Evolutionary conservation across 2,113 vertebrate genomes (phyloP).

Genomic region (Arenaria interpres): DNA sequence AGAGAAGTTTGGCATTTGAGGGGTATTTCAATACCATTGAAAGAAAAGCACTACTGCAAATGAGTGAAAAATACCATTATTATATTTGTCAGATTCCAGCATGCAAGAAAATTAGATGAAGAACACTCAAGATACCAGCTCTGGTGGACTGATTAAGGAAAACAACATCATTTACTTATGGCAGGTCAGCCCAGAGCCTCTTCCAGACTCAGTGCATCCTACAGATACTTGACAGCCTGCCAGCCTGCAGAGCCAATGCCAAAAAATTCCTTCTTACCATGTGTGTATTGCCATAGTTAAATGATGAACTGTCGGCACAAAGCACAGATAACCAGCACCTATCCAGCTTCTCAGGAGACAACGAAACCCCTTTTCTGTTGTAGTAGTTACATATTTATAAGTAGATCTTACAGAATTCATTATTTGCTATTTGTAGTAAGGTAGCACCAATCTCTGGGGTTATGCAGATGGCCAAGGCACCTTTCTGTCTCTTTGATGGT

Average conservation of each 20-base stretch:
- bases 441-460: background rate
- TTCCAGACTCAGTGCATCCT: background rate
- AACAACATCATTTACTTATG: constrained; percentile 12
- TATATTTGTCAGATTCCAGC: background rate
- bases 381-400: background rate
- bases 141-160: background rate
- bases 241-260: background rate
- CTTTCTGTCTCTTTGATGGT: background rate
- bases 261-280: background rate
- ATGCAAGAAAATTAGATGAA: constrained; percentile 26
- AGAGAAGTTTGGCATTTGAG: background rate
- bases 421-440: background rate
- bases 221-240: background rate
- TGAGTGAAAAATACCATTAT: background rate
- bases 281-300: background rate
- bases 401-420: background rate
- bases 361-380: background rate
- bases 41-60: background rate
- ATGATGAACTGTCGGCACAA: background rate
- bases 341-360: background rate
- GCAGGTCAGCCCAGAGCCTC: background rate
- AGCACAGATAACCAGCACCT: background rate
- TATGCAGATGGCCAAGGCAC: background rate
- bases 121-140: background rate
- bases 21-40: background rate